Base-by-base conservation (phyloP, 2,113 vertebrate genomes). In the Vanacampus margaritifer region DNA sequence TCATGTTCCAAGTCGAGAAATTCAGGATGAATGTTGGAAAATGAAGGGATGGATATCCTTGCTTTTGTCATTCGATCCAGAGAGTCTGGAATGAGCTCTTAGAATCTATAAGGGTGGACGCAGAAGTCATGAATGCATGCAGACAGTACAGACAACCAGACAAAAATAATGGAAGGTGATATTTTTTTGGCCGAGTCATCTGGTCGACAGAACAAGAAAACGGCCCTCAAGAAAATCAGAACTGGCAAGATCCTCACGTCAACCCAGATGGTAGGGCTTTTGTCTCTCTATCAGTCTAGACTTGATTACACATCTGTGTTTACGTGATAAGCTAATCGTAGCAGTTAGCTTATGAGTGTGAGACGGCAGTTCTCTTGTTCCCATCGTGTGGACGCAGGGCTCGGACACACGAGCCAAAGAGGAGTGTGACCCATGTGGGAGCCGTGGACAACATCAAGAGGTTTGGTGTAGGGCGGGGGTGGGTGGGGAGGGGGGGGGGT, bases 81-180 rank as follows among this genome's bases (percentile, higher is more conserved):
- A 53, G 68, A 73, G 64, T 80, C 85, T 86, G 86, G 81, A 86
- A 88, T 89, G 81, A 76, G 71, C 82, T 82, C n/a, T n/a, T n/a
- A n/a, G n/a, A n/a, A n/a, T n/a, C 69, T 71, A 58, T 69, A 56
- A 77, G 74, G 65, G 66, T 46, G 67, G 71, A 78, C 43, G 41
- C 10, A 56, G 62, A 37, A 58, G 71, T 68, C 69, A 64, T 69
- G 37, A 24, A 36, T 37, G 41, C 59, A 64, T 65, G 62, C 65
- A 70, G 65, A 63, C 63, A 46, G 28, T 19, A 66, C 26, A 53
- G 67, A 72, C 66, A 65, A 54, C 16, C 79, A 74, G 68, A 73
- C 69, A 74, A 46, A n/a, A 80, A 67, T 67, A 67, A 75, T 77
- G 17, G 61, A 77, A 41, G 48, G 50, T 58, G 71, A 69, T 37